phyloP scores from a whole-genome alignment of 1,140 invertebrate genomes.

The Platyscapa corneri region DNA sequence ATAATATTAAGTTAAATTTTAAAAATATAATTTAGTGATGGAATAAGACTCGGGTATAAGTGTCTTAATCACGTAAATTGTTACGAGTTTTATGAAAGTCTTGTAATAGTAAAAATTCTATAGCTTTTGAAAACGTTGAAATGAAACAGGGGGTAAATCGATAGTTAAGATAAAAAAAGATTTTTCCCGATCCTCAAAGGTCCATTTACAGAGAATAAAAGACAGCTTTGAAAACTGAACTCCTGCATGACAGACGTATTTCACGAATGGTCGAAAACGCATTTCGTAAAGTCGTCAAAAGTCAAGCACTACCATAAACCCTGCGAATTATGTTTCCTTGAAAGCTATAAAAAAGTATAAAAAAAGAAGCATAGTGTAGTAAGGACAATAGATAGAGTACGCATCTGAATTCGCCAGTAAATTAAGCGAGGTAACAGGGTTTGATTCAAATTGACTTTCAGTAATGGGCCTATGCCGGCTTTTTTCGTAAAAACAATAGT shows the following conservation, averaged over 20 bases:
- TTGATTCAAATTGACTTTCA: neutral
- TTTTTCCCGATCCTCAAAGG: neutral
- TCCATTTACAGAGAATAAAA: neutral
- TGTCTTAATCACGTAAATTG: too few species aligned
- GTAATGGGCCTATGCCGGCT: neutral
- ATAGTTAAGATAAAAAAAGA: neutral
- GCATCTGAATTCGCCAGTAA: constrained; percentile 25
- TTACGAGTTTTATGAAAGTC: neutral
- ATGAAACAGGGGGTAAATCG: neutral
- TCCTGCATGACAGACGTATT: too few species aligned
- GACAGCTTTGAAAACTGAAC: too few species aligned
- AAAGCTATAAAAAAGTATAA: constrained; percentile 20
- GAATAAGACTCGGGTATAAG: too few species aligned
- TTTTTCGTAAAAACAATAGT: constrained; percentile 12
- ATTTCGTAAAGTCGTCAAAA: constrained; percentile 35
- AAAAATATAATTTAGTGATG: too few species aligned
- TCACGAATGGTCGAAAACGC: constrained; percentile 22
- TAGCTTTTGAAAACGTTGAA: neutral
- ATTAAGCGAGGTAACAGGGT: constrained; percentile 3
- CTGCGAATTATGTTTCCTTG: constrained; percentile 7
- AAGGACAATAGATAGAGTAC: constrained; percentile 15
- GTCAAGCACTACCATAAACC: constrained; percentile 12
- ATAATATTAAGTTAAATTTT: too few species aligned
- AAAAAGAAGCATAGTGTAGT: neutral
- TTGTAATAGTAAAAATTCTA: constrained; percentile 2